phyloP scores from a whole-genome alignment of 1,140 invertebrate species.

The Drosophila sp. region DNA sequence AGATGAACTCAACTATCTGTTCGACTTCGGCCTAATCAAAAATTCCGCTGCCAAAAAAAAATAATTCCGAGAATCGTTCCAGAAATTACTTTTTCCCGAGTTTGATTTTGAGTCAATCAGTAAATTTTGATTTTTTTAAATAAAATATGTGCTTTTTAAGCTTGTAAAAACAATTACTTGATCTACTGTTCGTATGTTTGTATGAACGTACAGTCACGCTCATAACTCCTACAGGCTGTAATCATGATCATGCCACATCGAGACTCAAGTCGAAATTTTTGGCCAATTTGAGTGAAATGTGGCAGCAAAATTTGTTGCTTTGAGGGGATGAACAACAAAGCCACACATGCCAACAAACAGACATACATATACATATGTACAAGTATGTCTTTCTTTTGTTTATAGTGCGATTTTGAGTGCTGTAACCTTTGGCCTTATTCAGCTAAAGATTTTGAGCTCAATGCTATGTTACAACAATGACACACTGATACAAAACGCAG shows the following conservation, averaged over 20 bases:
- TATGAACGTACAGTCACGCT: constrained; percentile 42
- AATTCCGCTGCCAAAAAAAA: too few relatives aligned
- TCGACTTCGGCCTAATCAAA: too few relatives aligned
- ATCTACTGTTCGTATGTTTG: constrained; percentile 11
- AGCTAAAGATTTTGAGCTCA: constrained; percentile 3
- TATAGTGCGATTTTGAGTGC: background rate
- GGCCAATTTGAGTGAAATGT: constrained; percentile 45
- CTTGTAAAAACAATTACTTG: too few relatives aligned
- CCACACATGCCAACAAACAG: background rate
- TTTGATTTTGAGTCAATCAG: too few relatives aligned
- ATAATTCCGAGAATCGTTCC: too few relatives aligned
- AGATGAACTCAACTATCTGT: too few relatives aligned
- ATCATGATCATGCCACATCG: constrained; percentile 53
- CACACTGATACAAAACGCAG: background rate
- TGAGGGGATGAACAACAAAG: background rate
- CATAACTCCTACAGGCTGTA: constrained; percentile 57
- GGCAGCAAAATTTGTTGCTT: constrained; percentile 20
- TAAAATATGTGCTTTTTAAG: too few relatives aligned
- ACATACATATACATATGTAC: background rate
- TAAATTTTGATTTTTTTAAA: too few relatives aligned
- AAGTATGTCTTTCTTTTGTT: background rate
- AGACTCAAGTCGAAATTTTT: constrained; percentile 34
- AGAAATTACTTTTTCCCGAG: too few relatives aligned
- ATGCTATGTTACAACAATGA: constrained; percentile 31
- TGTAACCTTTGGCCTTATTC: constrained; percentile 15